Percentiles rank a stretch among this genome's conserved stretches.
phyloP scores from a whole-genome alignment of 2,888 invertebrate genomes.

The Bugulina stolonifera region DNA sequence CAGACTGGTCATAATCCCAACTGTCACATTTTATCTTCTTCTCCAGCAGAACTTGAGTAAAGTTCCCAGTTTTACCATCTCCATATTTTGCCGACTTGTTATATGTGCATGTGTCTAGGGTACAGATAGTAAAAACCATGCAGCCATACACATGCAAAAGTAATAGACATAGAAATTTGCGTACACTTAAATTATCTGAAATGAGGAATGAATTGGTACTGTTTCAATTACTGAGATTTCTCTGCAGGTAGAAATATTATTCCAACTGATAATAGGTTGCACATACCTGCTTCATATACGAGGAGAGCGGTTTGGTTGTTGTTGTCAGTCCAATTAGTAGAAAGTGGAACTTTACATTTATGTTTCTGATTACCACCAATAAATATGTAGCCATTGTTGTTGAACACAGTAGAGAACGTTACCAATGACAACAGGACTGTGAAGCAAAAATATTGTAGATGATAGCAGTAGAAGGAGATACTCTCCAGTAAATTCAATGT shows the following conservation, averaged over 20 bases:
- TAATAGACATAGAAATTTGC: no score
- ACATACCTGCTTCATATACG: not conserved
- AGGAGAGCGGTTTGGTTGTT: not conserved
- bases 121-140: no score
- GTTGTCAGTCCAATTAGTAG: not conserved
- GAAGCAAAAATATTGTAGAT: not conserved
- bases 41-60: not conserved
- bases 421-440: not conserved
- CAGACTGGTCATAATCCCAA: not conserved
- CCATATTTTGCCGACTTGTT: not conserved
- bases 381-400: conserved; percentile 24
- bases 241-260: no score
- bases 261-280: no score
- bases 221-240: no score
- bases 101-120: conserved; percentile 4
- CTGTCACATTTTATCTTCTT: conserved; percentile 12
- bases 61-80: not conserved
- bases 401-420: conserved; percentile 16
- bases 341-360: not conserved
- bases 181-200: no score
- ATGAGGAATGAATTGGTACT: no score
- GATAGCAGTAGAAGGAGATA: not conserved
- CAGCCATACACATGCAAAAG: no score
- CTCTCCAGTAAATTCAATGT: no score
- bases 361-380: conserved; percentile 5